Evolutionary conservation across 2,797 vertebrate genomes (phyloP).

Genomic region (Pipistrellus kuhlii): DNA sequence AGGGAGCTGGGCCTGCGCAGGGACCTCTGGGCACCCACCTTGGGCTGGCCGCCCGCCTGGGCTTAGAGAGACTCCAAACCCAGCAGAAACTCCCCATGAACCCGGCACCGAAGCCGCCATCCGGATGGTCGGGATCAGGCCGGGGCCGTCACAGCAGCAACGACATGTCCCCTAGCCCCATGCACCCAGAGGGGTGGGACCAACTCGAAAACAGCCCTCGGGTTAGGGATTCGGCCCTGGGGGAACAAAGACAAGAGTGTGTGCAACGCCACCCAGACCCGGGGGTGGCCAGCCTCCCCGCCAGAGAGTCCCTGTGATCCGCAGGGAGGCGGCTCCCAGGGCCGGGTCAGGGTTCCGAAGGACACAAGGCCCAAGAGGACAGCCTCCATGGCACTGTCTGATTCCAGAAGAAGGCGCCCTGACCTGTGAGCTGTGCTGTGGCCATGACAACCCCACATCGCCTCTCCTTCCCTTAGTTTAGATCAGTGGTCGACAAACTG

Average conservation of each 20-base stretch:
- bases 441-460: fast-evolving
- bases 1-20: fast-evolving
- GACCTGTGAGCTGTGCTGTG: fast-evolving
- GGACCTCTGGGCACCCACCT: neutral
- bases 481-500: neutral
- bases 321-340: fast-evolving
- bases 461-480: neutral
- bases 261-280: fast-evolving
- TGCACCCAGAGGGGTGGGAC: too few relatives aligned
- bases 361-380: neutral
- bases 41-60: neutral
- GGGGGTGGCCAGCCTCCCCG: fast-evolving
- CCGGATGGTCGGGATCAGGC: fast-evolving
- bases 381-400: fast-evolving
- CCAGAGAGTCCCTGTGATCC: fast-evolving
- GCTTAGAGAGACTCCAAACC: neutral
- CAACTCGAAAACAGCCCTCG: neutral
- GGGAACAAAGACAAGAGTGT: fast-evolving
- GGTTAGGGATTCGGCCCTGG: too few relatives aligned
- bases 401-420: neutral
- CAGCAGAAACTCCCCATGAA: too few relatives aligned
- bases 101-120: fast-evolving
- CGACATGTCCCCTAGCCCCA: neutral
- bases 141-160: neutral
- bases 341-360: neutral